Conservation (phyloP, 2,113 vertebrate species). For the Halichoeres trimaculatus region DNA sequence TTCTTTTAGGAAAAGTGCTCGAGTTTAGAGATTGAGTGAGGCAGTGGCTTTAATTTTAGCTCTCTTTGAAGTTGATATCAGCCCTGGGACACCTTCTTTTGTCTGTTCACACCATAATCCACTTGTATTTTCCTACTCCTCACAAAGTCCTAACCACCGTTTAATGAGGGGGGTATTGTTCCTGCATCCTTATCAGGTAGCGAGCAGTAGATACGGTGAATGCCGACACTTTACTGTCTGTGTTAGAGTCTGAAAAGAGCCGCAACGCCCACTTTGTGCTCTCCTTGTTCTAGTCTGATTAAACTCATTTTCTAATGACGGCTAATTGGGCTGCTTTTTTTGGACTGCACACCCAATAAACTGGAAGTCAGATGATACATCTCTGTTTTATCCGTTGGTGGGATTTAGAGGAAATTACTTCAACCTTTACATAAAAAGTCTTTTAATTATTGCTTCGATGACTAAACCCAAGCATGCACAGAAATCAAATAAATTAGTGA, state of each 20-base stretch:
- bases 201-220: conserved; percentile 16
- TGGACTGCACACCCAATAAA: not conserved
- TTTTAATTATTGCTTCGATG: no score
- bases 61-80: conserved; percentile 32
- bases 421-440: no score
- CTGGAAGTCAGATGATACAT: no score
- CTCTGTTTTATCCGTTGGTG: no score
- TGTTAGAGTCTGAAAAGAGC: not conserved
- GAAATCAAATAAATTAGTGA: no score
- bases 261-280: not conserved
- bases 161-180: conserved; percentile 19
- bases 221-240: not conserved
- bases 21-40: conserved; percentile 9
- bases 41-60: conserved; percentile 17
- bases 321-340: not conserved
- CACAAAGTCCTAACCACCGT: conserved; percentile 28
- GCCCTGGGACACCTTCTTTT: conserved; percentile 29
- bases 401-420: no score
- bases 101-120: conserved; percentile 29
- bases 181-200: conserved; percentile 34
- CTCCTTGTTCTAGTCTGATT: not conserved
- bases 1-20: not conserved
- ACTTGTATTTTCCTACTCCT: conserved; percentile 26
- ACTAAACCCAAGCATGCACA: not conserved
- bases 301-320: not conserved